Evolutionary conservation across 1,140 invertebrate species (phyloP), one percentile per base, ranked within the genome.

Genomic region (Tetraneura akinire): DNA sequence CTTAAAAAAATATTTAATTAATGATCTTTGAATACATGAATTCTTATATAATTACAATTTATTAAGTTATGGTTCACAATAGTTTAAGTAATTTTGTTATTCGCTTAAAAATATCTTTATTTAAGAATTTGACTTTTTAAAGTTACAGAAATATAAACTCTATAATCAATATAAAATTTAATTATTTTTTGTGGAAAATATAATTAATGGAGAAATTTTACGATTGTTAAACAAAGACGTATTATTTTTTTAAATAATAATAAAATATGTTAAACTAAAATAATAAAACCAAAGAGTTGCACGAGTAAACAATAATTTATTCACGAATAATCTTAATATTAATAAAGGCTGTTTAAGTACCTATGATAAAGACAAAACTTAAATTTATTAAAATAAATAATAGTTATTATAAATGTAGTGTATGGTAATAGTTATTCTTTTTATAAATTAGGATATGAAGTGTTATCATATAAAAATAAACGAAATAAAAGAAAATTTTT

Each of bases 1-100:
- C 45, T 71, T 71, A 71, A 71, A 51, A 71, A 71, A 71, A 71
- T 71, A 71, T 71, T 71, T 71, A 71, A 71, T 71, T 51, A 3
- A 51, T 8, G 16, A 51, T 51, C 3, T 51, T 70, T 11, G 23
- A 71, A 16, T 49, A 71, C 68, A 71, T n/a, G 9, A 71, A 29
- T 71, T 49, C 23, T 71, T 26, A 51, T 6, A 51, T 71, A 51
- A 14, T 51, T 71, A 71, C 42, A 70, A 71, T 26, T 49, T 32
- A 49, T 70, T 29, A 51, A n/a, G 51, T 51, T 16, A 71, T 70
- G 16, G 16, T 70, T 21, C 23, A 70, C 42, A 71, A 49, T 49
- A 49, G 29, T 49, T 47, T 49, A 70, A 70, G 23, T 49, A 26
- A 42, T 42, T 21, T 66, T 45, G 0, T 13, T 3, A 37, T 51